Evolutionary conservation across 2,888 invertebrate genomes (phyloP), one percentile per base, ranked within the genome.

Genomic region (Laspeyria flexula): DNA sequence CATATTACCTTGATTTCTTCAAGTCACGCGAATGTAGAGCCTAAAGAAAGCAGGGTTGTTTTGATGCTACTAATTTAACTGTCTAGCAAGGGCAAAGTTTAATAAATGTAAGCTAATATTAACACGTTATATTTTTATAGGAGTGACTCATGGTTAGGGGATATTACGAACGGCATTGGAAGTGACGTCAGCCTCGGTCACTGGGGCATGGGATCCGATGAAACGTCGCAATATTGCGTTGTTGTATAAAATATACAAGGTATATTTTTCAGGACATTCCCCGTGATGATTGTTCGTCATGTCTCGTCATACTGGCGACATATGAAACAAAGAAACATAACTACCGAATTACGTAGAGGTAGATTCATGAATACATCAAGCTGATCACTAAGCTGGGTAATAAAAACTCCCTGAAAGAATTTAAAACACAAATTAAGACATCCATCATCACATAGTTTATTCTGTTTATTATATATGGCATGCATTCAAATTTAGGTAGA

Each of bases 111-210:
- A 53, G 47, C 34, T 54, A 52, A 56, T 58, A 41, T 30, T 56
- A 60, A 48, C 44, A 52, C 47, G 25, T 50, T 44, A 31, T 63
- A 55, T 57, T 65, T 62, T 60, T 54, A 52, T 43, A 51, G 43
- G 42, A 38, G 55, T 68, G 68, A 68, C 38, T 70, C 68, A 68
- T 63, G 48, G 21, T 30, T 42, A 31, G 34, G 56, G 66, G 33
- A 41, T 49, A 59, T 50, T 41, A 50, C 44, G 55, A 50, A 39
- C 65, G 38, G 25, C 43, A 4, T 25, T 43, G 45, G 47, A 45
- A 48, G 18, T 69, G 71, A 68, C 68, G 71, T 68, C 62, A 70
- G 29, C 41, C 30, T 48, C 46, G 53, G 55, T 55, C 49, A 65
- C 50, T 60, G 31, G 68, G 68, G 47, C 68, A 60, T 44, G 48